phyloP scores from a whole-genome alignment of 1,140 invertebrate species.

The Heliothis virescens region DNA sequence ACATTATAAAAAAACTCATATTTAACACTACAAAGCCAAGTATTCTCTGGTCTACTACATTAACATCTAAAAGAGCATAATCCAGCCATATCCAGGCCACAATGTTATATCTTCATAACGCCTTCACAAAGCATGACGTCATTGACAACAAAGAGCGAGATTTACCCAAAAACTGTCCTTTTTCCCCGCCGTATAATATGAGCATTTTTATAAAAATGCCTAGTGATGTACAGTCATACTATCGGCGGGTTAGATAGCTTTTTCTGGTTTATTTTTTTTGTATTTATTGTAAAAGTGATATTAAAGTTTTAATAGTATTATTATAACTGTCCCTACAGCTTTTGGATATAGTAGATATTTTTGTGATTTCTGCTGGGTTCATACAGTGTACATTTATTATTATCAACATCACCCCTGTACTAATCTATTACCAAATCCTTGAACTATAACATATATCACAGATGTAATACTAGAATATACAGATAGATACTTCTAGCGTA shows the following conservation, averaged over 20 bases:
- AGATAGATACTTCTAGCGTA: no score
- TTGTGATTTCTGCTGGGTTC: no score
- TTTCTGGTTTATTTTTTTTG: no score
- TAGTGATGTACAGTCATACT: slow-evolving; percentile 51
- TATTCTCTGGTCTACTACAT: background rate
- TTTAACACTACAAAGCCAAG: background rate
- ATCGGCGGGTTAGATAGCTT: slow-evolving; percentile 1
- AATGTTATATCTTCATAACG: slow-evolving; percentile 71
- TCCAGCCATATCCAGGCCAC: slow-evolving; percentile 61
- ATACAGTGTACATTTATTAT: no score
- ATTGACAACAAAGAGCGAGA: slow-evolving; percentile 69
- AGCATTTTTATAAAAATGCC: slow-evolving; percentile 75
- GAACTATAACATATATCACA: no score
- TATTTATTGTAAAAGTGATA: no score
- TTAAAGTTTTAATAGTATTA: no score
- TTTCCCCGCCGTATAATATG: slow-evolving; percentile 67
- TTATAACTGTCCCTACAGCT: no score
- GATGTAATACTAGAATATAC: no score
- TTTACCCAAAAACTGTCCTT: slow-evolving; percentile 71
- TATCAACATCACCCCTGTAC: no score
- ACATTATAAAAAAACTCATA: background rate
- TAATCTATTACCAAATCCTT: no score
- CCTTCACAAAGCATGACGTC: slow-evolving; percentile 60
- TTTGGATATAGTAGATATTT: no score
- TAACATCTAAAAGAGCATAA: slow-evolving; percentile 57